Percentiles rank a stretch among this genome's conserved stretches.
These are phyloP conservation scores for Tragulus kanchil DNA, from an alignment of 2,113 vertebrate species.

Conservation along the genomic window DNA sequence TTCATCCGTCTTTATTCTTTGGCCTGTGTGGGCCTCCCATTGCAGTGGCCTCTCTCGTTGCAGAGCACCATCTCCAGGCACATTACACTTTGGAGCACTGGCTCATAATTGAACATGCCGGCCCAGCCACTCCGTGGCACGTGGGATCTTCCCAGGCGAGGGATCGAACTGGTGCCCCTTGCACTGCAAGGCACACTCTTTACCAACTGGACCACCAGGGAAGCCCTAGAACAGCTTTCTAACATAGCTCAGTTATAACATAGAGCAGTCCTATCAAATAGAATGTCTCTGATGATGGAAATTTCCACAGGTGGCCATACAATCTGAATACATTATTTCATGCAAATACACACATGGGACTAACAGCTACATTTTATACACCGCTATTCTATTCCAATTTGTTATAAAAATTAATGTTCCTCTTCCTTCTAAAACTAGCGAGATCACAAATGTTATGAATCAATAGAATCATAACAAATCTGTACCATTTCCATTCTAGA, in stretches of 20 bases:
- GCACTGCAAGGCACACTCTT: no score
- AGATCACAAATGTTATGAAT: not conserved
- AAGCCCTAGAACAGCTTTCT: not conserved
- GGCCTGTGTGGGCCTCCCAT: no score
- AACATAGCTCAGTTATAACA: constrained; percentile 6
- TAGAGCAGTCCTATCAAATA: not conserved
- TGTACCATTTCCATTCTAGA: constrained; percentile 12
- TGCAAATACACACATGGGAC: not conserved
- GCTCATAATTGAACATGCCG: no score
- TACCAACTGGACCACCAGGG: no score
- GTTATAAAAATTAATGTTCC: not conserved
- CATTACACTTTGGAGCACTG: no score
- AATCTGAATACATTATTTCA: constrained; percentile 3
- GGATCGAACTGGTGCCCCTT: no score
- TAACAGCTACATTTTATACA: constrained; percentile 47
- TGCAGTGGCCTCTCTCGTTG: no score
- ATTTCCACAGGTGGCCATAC: not conserved
- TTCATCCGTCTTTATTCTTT: no score
- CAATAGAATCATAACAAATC: not conserved
- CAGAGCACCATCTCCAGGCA: no score
- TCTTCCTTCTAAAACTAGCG: constrained; percentile 26
- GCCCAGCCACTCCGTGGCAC: no score
- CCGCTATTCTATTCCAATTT: not conserved
- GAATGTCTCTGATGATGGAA: not conserved
- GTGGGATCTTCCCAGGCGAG: no score